Evolutionary conservation across 1,140 invertebrate species (phyloP).

Genomic region (Maniola jurtina): DNA sequence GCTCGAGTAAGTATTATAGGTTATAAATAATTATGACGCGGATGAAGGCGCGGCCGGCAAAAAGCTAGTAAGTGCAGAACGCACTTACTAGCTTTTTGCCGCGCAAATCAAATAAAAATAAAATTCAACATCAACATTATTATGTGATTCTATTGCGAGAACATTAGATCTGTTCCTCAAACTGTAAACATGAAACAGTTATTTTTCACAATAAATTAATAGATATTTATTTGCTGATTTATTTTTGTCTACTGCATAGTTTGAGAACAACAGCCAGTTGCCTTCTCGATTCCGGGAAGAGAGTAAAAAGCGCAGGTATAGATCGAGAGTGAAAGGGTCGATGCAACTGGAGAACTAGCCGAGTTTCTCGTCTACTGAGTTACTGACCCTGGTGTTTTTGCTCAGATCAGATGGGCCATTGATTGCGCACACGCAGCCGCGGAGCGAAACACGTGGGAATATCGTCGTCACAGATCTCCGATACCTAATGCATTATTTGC

Average conservation of each 20-base stretch:
- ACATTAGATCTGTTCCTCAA: too few relatives aligned
- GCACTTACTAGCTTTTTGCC: too few relatives aligned
- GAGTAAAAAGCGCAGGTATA: slow-evolving; percentile 75
- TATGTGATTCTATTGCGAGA: too few relatives aligned
- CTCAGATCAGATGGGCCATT: slow-evolving; percentile 59
- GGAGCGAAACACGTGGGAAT: slow-evolving; percentile 73
- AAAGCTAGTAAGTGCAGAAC: too few relatives aligned
- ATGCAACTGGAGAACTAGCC: slow-evolving; percentile 72
- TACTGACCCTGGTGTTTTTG: slow-evolving; percentile 72
- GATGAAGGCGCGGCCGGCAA: too few relatives aligned
- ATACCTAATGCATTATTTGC: slow-evolving; percentile 59
- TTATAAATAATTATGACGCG: too few relatives aligned
- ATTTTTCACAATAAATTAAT: too few relatives aligned
- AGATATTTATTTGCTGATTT: neutral
- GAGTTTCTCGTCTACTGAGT: slow-evolving; percentile 66
- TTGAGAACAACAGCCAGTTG: slow-evolving; percentile 42
- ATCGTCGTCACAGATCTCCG: slow-evolving; percentile 50
- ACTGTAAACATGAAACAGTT: too few relatives aligned
- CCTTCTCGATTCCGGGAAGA: slow-evolving; percentile 61
- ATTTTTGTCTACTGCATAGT: slow-evolving; percentile 7
- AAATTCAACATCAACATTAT: too few relatives aligned
- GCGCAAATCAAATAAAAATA: too few relatives aligned
- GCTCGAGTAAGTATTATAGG: too few relatives aligned
- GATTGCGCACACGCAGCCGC: slow-evolving; percentile 45
- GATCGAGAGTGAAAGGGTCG: slow-evolving; percentile 76